Conservation (phyloP, 2,797 vertebrate species). For the Aldrovandia affinis region DNA sequence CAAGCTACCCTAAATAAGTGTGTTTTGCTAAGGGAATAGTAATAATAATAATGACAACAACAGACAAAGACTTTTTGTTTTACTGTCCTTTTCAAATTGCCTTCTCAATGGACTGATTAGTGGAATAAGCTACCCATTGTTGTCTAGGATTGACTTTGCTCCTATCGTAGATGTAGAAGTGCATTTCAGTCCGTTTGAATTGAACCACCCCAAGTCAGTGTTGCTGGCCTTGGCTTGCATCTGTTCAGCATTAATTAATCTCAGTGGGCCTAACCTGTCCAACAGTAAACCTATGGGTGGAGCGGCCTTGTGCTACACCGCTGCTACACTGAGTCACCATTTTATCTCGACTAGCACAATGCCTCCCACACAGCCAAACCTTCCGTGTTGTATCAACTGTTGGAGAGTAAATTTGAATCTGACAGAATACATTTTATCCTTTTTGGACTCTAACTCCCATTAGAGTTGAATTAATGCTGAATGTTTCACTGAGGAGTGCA, state of each 20-base stretch:
- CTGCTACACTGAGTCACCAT: conserved; percentile 18
- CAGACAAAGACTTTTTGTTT: not conserved
- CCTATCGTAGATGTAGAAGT: not conserved
- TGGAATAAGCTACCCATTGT: not conserved
- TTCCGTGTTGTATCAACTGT: not conserved
- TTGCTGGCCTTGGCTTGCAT: not conserved
- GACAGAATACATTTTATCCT: not conserved
- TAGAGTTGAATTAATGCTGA: not conserved
- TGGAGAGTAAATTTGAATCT: too few species aligned
- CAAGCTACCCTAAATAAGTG: too few species aligned
- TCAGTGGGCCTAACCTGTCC: not conserved
- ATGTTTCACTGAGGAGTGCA: conserved; percentile 23
- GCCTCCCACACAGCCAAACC: not conserved
- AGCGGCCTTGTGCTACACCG: not conserved
- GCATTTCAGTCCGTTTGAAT: not conserved
- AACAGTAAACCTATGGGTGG: not conserved
- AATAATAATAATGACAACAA: not conserved
- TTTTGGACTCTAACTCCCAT: conserved; percentile 40
- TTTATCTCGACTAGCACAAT: conserved; percentile 30
- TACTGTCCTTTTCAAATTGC: not conserved
- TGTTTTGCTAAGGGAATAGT: too few species aligned
- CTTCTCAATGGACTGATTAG: not conserved
- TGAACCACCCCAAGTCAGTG: not conserved
- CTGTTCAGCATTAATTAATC: not conserved
- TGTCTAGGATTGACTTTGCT: not conserved